Percentiles rank a stretch among this genome's conserved stretches.
Evolutionary conservation across 2,113 vertebrate genomes (phyloP).

Genomic region (Anser brachyrhynchus): DNA sequence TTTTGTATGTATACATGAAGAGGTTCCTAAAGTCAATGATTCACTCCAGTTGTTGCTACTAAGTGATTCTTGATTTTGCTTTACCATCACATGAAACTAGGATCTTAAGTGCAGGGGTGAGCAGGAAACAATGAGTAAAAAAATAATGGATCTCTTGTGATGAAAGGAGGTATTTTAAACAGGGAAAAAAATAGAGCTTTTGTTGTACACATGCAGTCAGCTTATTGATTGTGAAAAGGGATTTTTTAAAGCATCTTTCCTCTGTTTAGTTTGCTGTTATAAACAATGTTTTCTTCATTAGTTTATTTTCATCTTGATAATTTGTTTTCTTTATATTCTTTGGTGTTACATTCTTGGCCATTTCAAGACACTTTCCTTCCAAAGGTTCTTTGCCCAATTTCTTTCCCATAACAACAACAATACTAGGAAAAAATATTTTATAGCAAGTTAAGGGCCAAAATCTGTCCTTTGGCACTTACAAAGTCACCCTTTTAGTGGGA

Average conservation of each 20-base stretch:
- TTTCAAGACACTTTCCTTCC: neutral
- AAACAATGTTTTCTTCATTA: neutral
- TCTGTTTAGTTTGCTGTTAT: neutral
- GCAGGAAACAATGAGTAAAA: neutral
- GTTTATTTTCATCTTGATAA: neutral
- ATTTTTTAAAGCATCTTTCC: neutral
- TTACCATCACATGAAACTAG: neutral
- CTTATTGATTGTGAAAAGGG: neutral
- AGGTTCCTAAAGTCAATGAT: neutral
- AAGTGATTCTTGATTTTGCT: neutral
- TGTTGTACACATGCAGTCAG: neutral
- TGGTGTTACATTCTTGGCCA: slow-evolving; percentile 1
- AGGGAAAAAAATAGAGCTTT: neutral
- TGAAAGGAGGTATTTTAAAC: neutral
- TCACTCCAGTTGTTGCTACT: neutral
- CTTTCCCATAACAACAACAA: slow-evolving; percentile 35
- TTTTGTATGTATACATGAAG: neutral
- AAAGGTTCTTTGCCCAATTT: slow-evolving; percentile 9
- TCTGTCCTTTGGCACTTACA: neutral
- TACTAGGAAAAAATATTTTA: slow-evolving; percentile 1
- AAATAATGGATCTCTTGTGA: neutral
- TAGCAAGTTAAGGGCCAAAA: neutral
- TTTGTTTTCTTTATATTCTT: slow-evolving; percentile 18
- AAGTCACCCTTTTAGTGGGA: neutral
- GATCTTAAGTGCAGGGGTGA: neutral